Evolutionary conservation across 1,140 invertebrate genomes (phyloP).

Genomic region (Melipona quadrifasciata): DNA sequence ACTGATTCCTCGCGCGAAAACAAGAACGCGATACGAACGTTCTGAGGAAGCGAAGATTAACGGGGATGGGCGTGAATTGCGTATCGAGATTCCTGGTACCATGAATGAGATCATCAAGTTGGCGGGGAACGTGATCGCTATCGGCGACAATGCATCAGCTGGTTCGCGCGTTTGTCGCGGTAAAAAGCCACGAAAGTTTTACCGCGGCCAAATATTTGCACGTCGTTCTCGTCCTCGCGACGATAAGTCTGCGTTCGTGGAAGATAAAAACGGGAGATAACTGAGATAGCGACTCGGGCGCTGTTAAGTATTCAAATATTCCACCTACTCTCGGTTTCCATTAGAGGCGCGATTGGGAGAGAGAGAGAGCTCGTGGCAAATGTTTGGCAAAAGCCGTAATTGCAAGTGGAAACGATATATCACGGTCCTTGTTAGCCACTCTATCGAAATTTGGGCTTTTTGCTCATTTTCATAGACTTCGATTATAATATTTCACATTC

Average conservation of each 20-base stretch:
- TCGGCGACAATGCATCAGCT: slow-evolving; percentile 28
- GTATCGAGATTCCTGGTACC: not conserved
- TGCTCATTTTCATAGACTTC: too few relatives aligned
- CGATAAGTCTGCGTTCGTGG: slow-evolving; percentile 51
- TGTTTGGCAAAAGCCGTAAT: too few relatives aligned
- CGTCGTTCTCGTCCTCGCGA: slow-evolving; percentile 24
- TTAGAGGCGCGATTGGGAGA: not conserved
- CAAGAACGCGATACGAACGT: slow-evolving; percentile 19
- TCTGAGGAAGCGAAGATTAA: not conserved
- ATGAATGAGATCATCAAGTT: not conserved
- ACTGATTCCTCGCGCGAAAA: not conserved
- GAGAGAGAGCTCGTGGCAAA: too few relatives aligned
- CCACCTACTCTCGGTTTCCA: not conserved
- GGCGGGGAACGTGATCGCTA: slow-evolving; percentile 1
- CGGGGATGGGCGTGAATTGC: not conserved
- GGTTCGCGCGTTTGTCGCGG: slow-evolving; percentile 36
- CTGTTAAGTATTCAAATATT: slow-evolving; percentile 29
- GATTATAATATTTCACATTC: too few relatives aligned
- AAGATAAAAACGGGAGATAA: slow-evolving; percentile 43
- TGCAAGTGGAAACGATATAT: too few relatives aligned
- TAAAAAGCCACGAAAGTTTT: slow-evolving; percentile 7
- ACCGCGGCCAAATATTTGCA: slow-evolving; percentile 42
- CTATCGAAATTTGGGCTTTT: too few relatives aligned
- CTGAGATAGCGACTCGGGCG: not conserved
- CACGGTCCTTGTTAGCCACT: too few relatives aligned